Percentiles rank a stretch among this genome's conserved stretches.
Conservation (phyloP, 1,140 invertebrate genomes). For the Anadara kagoshimensis region DNA sequence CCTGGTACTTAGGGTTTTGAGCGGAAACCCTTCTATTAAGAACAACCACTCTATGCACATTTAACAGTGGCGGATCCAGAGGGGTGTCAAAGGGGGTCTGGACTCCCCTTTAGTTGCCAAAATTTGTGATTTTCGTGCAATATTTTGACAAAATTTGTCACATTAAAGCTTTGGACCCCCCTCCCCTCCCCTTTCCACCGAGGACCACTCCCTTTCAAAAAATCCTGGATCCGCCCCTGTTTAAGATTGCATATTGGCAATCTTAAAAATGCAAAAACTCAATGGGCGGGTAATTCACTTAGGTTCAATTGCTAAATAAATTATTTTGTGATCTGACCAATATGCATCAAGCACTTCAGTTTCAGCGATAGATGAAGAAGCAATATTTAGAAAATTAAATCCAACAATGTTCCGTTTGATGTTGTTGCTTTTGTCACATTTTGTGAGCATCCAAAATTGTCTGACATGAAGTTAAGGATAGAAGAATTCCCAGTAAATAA, state of each 20-base stretch:
- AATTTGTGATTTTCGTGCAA: no score
- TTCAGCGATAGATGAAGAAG: not conserved
- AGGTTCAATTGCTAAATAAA: slow-evolving; percentile 6
- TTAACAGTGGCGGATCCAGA: no score
- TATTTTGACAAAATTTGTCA: no score
- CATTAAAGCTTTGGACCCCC: no score
- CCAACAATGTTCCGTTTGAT: slow-evolving; percentile 10
- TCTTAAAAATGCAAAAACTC: slow-evolving; percentile 5
- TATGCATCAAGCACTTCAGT: slow-evolving; percentile 20
- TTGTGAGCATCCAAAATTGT: slow-evolving; percentile 24
- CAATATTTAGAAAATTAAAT: slow-evolving; percentile 20
- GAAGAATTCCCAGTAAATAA: not conserved
- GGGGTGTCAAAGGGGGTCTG: no score
- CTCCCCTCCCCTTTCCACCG: no score
- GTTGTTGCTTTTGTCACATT: slow-evolving; percentile 19
- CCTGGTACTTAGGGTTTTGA: not conserved
- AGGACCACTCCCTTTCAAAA: no score
- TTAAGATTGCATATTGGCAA: not conserved
- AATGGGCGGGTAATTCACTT: not conserved
- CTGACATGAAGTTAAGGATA: slow-evolving; percentile 26
- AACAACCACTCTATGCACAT: slow-evolving; percentile 4
- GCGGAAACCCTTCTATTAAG: not conserved
- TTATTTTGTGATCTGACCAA: slow-evolving; percentile 32
- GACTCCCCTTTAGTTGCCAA: no score
- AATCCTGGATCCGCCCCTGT: no score